Evolutionary conservation across 2,113 vertebrate genomes (phyloP).

Genomic region (Morone chrysops): DNA sequence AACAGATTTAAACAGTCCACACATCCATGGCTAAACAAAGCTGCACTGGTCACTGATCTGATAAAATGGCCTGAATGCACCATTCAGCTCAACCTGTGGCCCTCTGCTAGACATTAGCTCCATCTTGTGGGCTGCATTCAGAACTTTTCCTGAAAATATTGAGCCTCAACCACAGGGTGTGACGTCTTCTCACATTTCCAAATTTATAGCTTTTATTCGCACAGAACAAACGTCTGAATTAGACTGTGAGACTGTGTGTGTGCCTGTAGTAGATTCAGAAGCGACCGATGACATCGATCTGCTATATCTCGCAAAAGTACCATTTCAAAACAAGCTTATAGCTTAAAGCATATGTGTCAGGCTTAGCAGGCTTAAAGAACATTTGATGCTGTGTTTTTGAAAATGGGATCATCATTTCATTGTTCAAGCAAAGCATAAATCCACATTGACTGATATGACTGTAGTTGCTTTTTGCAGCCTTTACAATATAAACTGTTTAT

Average conservation of each 20-base stretch:
- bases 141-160: not conserved
- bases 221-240: not conserved
- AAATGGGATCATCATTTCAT: conserved; percentile 5
- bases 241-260: not conserved
- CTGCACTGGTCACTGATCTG: conserved; percentile 35
- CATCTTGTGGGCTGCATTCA: conserved; percentile 74
- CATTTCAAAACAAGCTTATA: conserved; percentile 8
- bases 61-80: conserved; percentile 41
- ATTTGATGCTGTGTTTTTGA: not conserved
- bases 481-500: conserved; percentile 3
- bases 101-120: conserved; percentile 54
- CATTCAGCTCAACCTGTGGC: not conserved
- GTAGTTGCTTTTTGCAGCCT: not conserved
- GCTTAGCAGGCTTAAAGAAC: conserved; percentile 7
- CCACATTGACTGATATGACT: not conserved
- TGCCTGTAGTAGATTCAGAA: not conserved
- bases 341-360: conserved; percentile 16
- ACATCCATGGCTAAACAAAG: not conserved
- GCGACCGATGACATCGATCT: conserved; percentile 2
- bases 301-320: not conserved
- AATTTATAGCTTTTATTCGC: not conserved
- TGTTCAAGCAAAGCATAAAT: conserved; percentile 8
- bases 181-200: conserved; percentile 7
- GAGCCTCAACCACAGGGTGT: not conserved
- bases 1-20: conserved; percentile 9